Evolutionary conservation across 2,888 invertebrate species (phyloP).

Genomic region (Agonopterix alstromeriana): DNA sequence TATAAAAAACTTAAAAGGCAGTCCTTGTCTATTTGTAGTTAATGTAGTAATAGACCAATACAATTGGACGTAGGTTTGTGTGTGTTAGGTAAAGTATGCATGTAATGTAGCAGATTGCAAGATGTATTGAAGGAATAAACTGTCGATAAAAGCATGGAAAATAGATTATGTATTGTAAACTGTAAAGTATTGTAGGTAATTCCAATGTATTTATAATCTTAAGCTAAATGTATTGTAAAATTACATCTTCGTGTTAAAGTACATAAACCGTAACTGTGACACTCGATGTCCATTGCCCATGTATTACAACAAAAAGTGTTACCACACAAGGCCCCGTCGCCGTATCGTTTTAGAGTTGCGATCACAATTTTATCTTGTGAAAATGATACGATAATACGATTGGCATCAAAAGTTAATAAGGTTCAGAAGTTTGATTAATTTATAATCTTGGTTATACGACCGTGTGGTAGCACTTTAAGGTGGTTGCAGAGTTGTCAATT

Average conservation of each 20-base stretch:
- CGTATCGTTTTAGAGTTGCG: no score
- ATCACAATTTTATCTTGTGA: no score
- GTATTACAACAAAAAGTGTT: no score
- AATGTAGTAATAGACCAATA: constrained; percentile 49
- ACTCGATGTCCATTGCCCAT: no score
- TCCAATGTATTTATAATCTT: neutral
- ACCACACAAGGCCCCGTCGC: no score
- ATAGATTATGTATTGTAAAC: constrained; percentile 10
- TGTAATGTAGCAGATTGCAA: constrained; percentile 48
- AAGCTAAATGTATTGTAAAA: constrained; percentile 3
- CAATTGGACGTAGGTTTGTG: constrained; percentile 47
- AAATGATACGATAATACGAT: no score
- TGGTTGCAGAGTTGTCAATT: no score
- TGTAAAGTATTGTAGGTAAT: constrained; percentile 13
- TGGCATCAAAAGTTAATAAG: no score
- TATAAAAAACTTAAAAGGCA: constrained; percentile 30
- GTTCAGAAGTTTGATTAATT: no score
- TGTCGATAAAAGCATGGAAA: constrained; percentile 22
- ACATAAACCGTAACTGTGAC: no score
- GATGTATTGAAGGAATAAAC: constrained; percentile 19
- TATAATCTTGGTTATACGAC: no score
- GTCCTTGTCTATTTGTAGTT: constrained; percentile 23
- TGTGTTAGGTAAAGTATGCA: constrained; percentile 57
- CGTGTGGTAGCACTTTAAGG: no score
- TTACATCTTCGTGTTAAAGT: constrained; percentile 11